These are phyloP conservation scores for Cynaeus angustus DNA, from an alignment of 2,888 invertebrate genomes.

Conservation along the genomic window DNA sequence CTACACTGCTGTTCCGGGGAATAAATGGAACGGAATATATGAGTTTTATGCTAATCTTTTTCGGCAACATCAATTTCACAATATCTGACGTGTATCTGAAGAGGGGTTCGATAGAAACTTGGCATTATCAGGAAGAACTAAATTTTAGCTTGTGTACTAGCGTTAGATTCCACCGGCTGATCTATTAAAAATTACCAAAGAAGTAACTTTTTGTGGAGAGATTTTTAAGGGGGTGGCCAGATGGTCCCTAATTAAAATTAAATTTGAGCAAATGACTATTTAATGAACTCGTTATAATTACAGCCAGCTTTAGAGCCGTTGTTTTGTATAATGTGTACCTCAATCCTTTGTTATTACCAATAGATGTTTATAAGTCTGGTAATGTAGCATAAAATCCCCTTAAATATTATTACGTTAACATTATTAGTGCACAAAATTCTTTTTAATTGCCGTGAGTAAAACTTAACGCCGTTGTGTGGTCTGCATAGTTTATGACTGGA, in stretches of 20 bases:
- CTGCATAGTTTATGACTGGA: slow-evolving; percentile 9
- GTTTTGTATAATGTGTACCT: too few relatives aligned
- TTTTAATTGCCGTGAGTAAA: slow-evolving; percentile 1
- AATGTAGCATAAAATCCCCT: too few relatives aligned
- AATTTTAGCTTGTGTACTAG: slow-evolving; percentile 16
- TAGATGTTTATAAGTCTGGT: too few relatives aligned
- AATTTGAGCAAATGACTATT: too few relatives aligned
- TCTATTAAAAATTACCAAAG: too few relatives aligned
- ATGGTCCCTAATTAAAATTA: too few relatives aligned
- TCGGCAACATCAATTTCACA: slow-evolving; percentile 40
- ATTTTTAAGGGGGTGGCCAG: too few relatives aligned
- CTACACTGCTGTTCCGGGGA: slow-evolving; percentile 31
- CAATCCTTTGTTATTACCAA: too few relatives aligned
- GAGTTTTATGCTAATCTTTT: slow-evolving; percentile 43
- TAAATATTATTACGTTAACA: neutral
- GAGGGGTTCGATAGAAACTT: slow-evolving; percentile 32
- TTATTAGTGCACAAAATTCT: neutral
- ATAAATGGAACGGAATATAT: slow-evolving; percentile 40
- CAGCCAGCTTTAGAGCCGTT: too few relatives aligned
- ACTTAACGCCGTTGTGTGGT: neutral
- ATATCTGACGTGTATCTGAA: slow-evolving; percentile 41
- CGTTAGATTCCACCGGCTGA: neutral
- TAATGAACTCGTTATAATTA: too few relatives aligned
- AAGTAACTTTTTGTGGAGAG: too few relatives aligned
- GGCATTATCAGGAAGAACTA: slow-evolving; percentile 30